These are phyloP conservation scores for Mus spretus DNA, from an alignment of 2,797 vertebrate genomes.

Conservation along the genomic window DNA sequence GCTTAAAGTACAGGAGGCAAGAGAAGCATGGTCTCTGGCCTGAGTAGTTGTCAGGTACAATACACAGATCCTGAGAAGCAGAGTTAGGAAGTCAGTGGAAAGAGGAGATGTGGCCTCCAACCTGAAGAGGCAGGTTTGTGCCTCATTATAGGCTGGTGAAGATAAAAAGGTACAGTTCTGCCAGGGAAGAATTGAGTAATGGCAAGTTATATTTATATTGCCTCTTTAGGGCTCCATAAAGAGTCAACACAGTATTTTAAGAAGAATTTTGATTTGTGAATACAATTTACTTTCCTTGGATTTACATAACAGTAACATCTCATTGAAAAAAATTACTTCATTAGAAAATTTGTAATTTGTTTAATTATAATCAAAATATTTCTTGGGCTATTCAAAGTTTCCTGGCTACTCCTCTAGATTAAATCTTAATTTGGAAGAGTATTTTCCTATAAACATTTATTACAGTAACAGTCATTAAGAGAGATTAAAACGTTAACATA, in stretches of 20 bases:
- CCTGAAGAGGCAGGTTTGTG: background rate
- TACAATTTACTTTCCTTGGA: conserved; percentile 75
- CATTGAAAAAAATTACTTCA: conserved; percentile 72
- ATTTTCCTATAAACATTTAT: conserved; percentile 68
- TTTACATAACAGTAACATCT: conserved; percentile 74
- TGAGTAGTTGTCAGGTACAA: background rate
- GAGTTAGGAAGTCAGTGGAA: background rate
- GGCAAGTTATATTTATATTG: conserved; percentile 62
- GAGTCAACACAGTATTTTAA: conserved; percentile 73
- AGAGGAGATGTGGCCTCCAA: background rate
- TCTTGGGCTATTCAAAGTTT: conserved; percentile 72
- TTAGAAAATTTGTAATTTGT: conserved; percentile 76
- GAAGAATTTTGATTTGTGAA: conserved; percentile 73
- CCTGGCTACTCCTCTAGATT: conserved; percentile 69
- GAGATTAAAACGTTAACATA: conserved; percentile 74
- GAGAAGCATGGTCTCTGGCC: background rate
- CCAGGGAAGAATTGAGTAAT: conserved; percentile 64
- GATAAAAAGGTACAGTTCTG: background rate
- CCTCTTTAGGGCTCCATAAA: conserved; percentile 60
- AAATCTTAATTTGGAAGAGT: conserved; percentile 72
- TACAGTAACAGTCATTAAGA: conserved; percentile 64
- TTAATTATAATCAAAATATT: conserved; percentile 75
- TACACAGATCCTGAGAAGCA: background rate
- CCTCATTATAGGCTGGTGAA: background rate
- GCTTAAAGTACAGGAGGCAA: background rate